Conservation (phyloP, 2,888 invertebrate genomes). For the Tryphoninae sp. region DNA sequence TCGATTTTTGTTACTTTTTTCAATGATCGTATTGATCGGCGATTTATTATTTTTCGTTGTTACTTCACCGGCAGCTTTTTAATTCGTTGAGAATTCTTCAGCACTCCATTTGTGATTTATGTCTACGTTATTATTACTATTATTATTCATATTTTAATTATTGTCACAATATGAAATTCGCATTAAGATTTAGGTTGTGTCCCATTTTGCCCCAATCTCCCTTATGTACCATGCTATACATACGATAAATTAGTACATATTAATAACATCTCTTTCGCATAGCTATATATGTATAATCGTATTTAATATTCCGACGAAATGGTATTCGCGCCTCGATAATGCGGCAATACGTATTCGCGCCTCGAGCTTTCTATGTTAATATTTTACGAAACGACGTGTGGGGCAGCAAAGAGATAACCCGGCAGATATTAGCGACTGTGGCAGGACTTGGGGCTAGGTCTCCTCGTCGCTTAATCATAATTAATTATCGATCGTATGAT, state of each 20-base stretch:
- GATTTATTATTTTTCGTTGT: constrained; percentile 63
- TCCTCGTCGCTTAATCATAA: constrained; percentile 50
- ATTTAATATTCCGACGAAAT: constrained; percentile 46
- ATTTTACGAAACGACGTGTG: constrained; percentile 47
- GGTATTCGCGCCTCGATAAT: constrained; percentile 53
- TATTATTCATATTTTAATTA: constrained; percentile 40
- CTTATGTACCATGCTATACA: constrained; percentile 17
- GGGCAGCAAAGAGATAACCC: constrained; percentile 29
- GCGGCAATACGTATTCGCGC: constrained; percentile 54
- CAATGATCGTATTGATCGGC: constrained; percentile 57
- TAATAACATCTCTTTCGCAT: constrained; percentile 37
- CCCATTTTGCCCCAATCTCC: neutral
- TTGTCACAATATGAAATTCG: constrained; percentile 23
- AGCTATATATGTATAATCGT: constrained; percentile 28
- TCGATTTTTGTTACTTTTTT: constrained; percentile 10
- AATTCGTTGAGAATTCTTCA: constrained; percentile 22
- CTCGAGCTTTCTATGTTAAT: constrained; percentile 56
- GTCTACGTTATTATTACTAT: constrained; percentile 53
- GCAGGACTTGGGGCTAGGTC: constrained; percentile 42
- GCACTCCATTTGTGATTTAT: constrained; percentile 60
- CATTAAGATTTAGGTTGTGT: neutral
- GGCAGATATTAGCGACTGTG: constrained; percentile 15
- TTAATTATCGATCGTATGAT: constrained; percentile 48
- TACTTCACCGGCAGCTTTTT: constrained; percentile 54
- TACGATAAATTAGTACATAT: constrained; percentile 49